Base-by-base conservation (phyloP, 2,113 vertebrate genomes). In the Pituophis catenifer region DNA sequence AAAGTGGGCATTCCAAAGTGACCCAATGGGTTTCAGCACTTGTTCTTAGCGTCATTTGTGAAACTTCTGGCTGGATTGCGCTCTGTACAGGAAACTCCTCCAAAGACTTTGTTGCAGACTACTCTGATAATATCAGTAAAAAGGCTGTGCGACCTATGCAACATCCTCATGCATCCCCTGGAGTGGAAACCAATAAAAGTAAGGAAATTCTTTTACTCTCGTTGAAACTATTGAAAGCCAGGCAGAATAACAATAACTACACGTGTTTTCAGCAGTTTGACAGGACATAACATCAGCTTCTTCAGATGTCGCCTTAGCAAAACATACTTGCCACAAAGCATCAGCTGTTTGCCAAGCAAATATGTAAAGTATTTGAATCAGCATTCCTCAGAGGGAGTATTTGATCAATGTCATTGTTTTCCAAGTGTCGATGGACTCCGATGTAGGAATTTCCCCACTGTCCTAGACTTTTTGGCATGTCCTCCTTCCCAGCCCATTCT, bases 31-130 rank as follows among this genome's bases (percentile, higher is more conserved):
- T 89, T 92, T 85, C 96, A 91, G 94, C 95, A 93, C 93, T 62
- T 89, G 11, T 75, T 65, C 58, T 54, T 92, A 52, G 48, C 85
- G 8, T 58, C 12, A 2, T 33, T 90, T 53, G 58, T 94, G 86
- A 0, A 0, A 89, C 88, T 88, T 91, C 54, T 88, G 86, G 55
- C 57, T 94, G 23, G 86, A 81, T 91, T 93, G 6, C 93, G 52
- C 93, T 93, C 11, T 81, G 5, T 91, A 92, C 92, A 90, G 96
- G 94, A 96, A 97, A 97, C 91, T 89, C 91, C 93, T 92, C 89
- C 91, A 90, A 93, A 93, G 91, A 13, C 5, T 94, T n/a, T 91
- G 26, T 44, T 91, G 26, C 93, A 94, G 89, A 26, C 95, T 93
- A 57, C 70, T 87, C 87, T 88, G 94, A 93, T 94, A 96, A 92